phyloP scores from a whole-genome alignment of 1,140 invertebrate genomes.

The Propsilocerus akamusi region DNA sequence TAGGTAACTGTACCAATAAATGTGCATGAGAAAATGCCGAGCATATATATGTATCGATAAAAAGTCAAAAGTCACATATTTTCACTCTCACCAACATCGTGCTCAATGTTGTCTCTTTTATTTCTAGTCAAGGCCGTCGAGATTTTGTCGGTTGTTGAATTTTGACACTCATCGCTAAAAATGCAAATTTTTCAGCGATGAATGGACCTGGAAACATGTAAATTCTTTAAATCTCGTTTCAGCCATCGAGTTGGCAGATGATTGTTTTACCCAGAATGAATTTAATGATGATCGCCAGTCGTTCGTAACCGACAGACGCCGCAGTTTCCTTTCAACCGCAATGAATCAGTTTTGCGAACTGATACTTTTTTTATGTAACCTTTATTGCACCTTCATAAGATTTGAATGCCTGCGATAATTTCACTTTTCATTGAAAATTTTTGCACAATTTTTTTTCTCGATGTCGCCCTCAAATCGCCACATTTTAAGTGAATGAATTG shows the following conservation, averaged over 20 bases:
- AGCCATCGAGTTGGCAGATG: background rate
- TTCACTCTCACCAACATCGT: background rate
- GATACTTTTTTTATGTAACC: background rate
- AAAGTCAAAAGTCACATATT: conserved; percentile 1
- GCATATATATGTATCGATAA: no score
- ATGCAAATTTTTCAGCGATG: background rate
- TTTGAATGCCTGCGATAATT: background rate
- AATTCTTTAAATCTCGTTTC: background rate
- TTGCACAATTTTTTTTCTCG: background rate
- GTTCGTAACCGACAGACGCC: background rate
- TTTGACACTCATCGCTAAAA: background rate
- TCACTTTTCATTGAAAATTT: background rate
- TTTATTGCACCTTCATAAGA: background rate
- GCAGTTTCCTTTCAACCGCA: background rate
- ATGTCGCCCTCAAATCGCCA: background rate
- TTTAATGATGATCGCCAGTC: background rate
- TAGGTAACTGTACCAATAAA: background rate
- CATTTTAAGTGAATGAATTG: background rate
- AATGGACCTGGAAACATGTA: background rate
- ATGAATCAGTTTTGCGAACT: background rate
- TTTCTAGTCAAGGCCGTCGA: background rate
- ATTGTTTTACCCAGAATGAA: background rate
- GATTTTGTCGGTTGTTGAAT: background rate
- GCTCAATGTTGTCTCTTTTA: background rate
- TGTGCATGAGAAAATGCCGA: background rate